A percentile compares a stretch with the other conserved stretches of the same genome.
Evolutionary conservation across 92 coral and sea anemone species (phyloP).

Genomic region (Phymanthus crucifer): DNA sequence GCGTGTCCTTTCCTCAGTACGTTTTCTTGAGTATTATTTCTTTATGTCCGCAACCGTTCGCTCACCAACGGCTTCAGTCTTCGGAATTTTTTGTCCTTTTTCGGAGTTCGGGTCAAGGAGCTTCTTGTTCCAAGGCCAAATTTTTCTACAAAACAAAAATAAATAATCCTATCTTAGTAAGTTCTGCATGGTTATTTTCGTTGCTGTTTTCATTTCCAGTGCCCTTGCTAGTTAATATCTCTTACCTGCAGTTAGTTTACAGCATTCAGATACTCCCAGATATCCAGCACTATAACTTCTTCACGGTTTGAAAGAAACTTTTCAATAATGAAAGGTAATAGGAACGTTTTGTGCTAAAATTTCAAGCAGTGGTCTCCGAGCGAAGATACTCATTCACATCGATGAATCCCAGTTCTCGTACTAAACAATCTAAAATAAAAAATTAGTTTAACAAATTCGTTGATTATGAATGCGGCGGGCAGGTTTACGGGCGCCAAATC

Average conservation of each 20-base stretch:
- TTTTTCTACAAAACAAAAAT: neutral
- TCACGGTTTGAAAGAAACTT: too few relatives aligned
- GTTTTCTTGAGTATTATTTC: neutral
- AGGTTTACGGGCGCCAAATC: neutral
- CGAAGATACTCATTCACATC: neutral
- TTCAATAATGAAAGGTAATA: neutral
- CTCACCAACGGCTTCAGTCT: neutral
- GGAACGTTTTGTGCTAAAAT: neutral
- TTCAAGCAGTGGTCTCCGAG: neutral
- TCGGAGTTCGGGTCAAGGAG: too few relatives aligned
- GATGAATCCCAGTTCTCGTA: neutral
- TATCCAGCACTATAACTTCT: too few relatives aligned
- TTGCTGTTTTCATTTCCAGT: neutral
- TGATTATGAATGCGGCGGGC: neutral
- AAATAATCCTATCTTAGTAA: neutral
- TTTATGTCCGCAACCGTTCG: neutral
- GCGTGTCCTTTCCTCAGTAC: neutral
- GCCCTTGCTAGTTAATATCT: neutral
- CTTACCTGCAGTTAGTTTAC: neutral
- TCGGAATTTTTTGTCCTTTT: neutral
- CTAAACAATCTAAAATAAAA: neutral
- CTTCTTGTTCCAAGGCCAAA: too few relatives aligned
- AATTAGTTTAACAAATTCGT: conserved; percentile 9
- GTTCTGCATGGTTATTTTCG: neutral
- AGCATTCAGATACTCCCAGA: too few relatives aligned